Evolutionary conservation across 2,113 vertebrate species (phyloP).

Genomic region (Eulemur macaco): DNA sequence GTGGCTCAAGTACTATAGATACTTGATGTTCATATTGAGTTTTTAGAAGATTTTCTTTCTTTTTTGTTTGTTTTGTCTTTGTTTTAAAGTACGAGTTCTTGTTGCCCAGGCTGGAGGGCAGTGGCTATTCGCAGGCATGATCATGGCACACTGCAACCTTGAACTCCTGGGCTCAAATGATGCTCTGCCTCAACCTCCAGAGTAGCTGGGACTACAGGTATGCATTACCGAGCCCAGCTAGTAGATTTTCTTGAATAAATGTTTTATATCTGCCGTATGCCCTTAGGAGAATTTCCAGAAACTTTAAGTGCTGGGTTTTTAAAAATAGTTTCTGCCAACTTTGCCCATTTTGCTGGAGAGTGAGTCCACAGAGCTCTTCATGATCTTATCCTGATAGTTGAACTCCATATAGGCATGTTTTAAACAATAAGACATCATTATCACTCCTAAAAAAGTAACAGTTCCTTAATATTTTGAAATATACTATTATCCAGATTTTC

Average conservation of each 20-base stretch:
- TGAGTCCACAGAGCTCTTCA: background rate
- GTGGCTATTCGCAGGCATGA: background rate
- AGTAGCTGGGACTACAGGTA: background rate
- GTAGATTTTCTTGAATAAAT: background rate
- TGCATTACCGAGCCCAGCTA: background rate
- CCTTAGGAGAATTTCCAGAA: background rate
- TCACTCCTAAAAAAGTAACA: background rate
- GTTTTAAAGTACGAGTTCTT: background rate
- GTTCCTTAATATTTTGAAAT: background rate
- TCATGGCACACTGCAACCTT: background rate
- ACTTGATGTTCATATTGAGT: background rate
- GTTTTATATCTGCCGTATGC: background rate
- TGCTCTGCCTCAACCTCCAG: background rate
- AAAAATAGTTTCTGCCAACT: background rate
- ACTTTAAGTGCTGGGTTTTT: background rate
- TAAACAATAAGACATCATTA: background rate
- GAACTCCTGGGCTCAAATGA: background rate
- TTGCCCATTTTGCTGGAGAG: background rate
- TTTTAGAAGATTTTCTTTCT: background rate
- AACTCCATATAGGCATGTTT: background rate
- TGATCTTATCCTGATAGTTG: background rate
- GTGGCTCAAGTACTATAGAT: background rate
- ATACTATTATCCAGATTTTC: background rate
- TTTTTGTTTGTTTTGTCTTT: too few relatives aligned
- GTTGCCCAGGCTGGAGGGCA: background rate